A percentile compares a stretch with the other conserved stretches of the same genome.
Evolutionary conservation across 1,140 invertebrate species (phyloP).

Genomic region (Zaprionus davidi): DNA sequence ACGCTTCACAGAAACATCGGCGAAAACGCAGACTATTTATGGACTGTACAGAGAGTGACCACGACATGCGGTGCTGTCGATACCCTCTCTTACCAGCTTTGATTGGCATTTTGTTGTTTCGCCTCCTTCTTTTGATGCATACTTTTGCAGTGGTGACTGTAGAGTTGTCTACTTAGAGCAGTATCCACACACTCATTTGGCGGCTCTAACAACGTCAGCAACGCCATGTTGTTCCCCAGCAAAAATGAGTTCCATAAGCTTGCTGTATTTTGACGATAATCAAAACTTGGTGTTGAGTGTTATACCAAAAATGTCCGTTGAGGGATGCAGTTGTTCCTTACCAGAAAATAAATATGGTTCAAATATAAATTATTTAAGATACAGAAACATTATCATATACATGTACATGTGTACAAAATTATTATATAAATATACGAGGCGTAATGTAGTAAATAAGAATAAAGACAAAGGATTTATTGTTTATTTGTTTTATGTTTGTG

Average conservation of each 20-base stretch:
- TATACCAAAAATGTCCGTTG: conserved; percentile 96
- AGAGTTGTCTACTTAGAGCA: conserved; percentile 94
- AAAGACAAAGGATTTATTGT: too few relatives aligned
- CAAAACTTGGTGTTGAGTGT: conserved; percentile 94
- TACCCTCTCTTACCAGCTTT: conserved; percentile 96
- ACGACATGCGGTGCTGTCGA: conserved; percentile 93
- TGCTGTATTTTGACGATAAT: conserved; percentile 96
- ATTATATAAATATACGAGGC: too few relatives aligned
- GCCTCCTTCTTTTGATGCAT: conserved; percentile 97
- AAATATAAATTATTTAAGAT: conserved; percentile 22
- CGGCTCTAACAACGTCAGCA: conserved; percentile 90
- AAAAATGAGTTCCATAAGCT: conserved; percentile 94
- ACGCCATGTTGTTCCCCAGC: conserved; percentile 95
- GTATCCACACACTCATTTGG: conserved; percentile 97
- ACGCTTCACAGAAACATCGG: conserved; percentile 91
- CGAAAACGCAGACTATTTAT: conserved; percentile 87
- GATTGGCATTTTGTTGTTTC: conserved; percentile 99
- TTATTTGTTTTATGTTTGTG: too few relatives aligned
- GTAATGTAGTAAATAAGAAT: too few relatives aligned
- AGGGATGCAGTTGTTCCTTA: conserved; percentile 96
- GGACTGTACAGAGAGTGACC: conserved; percentile 82
- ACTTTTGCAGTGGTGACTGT: conserved; percentile 98
- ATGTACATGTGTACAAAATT: too few relatives aligned
- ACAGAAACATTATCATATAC: not conserved
- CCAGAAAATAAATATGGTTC: not conserved